These are phyloP conservation scores for Paradisaea rubra DNA, from an alignment of 2,113 vertebrate species.

Conservation along the genomic window DNA sequence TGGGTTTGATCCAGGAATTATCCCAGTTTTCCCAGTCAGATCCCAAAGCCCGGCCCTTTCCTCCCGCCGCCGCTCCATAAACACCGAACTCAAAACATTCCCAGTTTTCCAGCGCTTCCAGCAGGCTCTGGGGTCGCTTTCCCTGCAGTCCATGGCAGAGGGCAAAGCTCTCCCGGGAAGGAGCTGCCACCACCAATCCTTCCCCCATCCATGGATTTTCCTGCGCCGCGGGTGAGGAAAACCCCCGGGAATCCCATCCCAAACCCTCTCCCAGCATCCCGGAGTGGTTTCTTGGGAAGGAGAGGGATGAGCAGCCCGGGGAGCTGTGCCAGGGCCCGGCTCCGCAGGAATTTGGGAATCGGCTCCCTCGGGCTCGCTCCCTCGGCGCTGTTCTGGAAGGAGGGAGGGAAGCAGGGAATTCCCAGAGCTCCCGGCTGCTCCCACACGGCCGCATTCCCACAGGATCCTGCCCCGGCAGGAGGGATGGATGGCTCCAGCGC, in stretches of 20 bases:
- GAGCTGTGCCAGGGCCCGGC: not conserved
- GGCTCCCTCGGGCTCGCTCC: not conserved
- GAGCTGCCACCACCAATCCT: not conserved
- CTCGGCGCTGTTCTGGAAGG: too few relatives aligned
- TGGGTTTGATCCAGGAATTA: not conserved
- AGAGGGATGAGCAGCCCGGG: not conserved
- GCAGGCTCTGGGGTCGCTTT: not conserved
- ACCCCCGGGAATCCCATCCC: not conserved
- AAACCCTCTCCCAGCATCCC: not conserved
- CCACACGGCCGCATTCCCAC: not conserved
- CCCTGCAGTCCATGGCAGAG: not conserved
- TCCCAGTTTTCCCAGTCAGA: not conserved
- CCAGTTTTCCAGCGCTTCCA: not conserved
- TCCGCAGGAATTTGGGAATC: not conserved
- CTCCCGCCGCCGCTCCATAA: not conserved
- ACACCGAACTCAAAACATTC: not conserved
- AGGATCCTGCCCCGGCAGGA: not conserved
- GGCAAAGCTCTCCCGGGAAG: not conserved
- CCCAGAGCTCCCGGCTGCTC: not conserved
- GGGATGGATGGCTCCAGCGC: not conserved
- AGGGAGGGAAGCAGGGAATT: not conserved
- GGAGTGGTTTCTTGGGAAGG: not conserved
- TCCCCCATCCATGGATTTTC: not conserved
- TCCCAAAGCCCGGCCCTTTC: not conserved
- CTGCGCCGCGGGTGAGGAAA: fast-evolving